These are phyloP conservation scores for Nycteola revayana DNA, from an alignment of 2,888 invertebrate genomes.

Conservation along the genomic window DNA sequence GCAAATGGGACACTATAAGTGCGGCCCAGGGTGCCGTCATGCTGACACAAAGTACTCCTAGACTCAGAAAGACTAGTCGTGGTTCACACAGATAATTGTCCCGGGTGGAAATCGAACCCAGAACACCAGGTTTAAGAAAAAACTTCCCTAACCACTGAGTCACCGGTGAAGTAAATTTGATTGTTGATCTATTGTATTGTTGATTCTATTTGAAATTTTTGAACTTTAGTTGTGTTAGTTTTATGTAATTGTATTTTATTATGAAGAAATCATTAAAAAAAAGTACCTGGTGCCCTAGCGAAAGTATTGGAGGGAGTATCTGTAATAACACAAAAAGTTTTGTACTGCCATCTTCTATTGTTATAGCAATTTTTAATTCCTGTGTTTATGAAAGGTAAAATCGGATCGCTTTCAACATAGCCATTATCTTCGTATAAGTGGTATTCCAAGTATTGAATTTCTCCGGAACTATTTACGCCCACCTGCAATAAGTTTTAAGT, in stretches of 20 bases:
- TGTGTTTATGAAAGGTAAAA: conserved; percentile 21
- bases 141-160: too few relatives aligned
- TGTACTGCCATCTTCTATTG: conserved; percentile 38
- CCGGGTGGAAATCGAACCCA: too few relatives aligned
- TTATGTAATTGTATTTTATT: not conserved
- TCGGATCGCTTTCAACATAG: conserved; percentile 42
- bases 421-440: conserved; percentile 74
- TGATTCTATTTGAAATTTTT: not conserved
- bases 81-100: too few relatives aligned
- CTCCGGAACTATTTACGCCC: conserved; percentile 61
- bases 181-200: too few relatives aligned
- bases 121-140: too few relatives aligned
- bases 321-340: conserved; percentile 40
- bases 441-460: conserved; percentile 72
- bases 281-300: conserved; percentile 51
- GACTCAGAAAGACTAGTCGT: too few relatives aligned
- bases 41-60: too few relatives aligned
- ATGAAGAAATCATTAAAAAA: not conserved
- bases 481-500: conserved; percentile 27
- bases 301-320: conserved; percentile 53
- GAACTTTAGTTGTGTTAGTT: not conserved
- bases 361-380: conserved; percentile 47
- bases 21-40: too few relatives aligned
- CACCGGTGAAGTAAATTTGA: too few relatives aligned
- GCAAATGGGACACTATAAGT: too few relatives aligned